These are phyloP conservation scores for Zelostemma sp. DNA, from an alignment of 1,140 invertebrate genomes.

Conservation along the genomic window DNA sequence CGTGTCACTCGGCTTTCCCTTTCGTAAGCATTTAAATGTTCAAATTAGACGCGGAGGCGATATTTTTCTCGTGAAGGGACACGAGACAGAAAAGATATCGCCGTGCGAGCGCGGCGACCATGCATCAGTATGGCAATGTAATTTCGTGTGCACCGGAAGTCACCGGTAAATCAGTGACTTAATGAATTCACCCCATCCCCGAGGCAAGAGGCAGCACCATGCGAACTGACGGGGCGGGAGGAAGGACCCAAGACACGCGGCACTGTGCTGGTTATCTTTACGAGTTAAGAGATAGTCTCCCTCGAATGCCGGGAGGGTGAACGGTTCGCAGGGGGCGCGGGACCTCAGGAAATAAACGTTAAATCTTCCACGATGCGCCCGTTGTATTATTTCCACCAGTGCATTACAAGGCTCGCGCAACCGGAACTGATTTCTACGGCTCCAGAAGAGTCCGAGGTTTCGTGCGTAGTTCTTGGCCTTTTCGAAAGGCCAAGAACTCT, in stretches of 20 bases:
- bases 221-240: slow-evolving; percentile 7
- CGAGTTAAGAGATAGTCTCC: slow-evolving; percentile 62
- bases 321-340: slow-evolving; percentile 21
- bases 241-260: slow-evolving; percentile 46
- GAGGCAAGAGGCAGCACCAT: background rate
- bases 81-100: slow-evolving; percentile 7
- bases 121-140: slow-evolving; percentile 47
- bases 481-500: no score
- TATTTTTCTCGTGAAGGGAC: slow-evolving; percentile 20
- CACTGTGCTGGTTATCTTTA: slow-evolving; percentile 63
- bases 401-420: slow-evolving; percentile 18
- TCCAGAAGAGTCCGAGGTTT: no score
- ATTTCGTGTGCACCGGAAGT: slow-evolving; percentile 66
- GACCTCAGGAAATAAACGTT: slow-evolving; percentile 61
- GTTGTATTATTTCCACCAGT: slow-evolving; percentile 30
- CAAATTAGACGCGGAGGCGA: no score
- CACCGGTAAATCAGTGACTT: slow-evolving; percentile 65
- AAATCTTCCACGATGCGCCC: slow-evolving; percentile 58
- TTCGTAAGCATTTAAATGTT: no score
- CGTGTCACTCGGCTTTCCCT: no score
- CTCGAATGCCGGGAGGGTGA: slow-evolving; percentile 20
- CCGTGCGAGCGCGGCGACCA: slow-evolving; percentile 16
- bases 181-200: slow-evolving; percentile 62
- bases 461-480: no score
- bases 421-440: slow-evolving; percentile 1